Evolutionary conservation across 1,140 invertebrate genomes (phyloP).

Genomic region (Temnothorax longispinosus): DNA sequence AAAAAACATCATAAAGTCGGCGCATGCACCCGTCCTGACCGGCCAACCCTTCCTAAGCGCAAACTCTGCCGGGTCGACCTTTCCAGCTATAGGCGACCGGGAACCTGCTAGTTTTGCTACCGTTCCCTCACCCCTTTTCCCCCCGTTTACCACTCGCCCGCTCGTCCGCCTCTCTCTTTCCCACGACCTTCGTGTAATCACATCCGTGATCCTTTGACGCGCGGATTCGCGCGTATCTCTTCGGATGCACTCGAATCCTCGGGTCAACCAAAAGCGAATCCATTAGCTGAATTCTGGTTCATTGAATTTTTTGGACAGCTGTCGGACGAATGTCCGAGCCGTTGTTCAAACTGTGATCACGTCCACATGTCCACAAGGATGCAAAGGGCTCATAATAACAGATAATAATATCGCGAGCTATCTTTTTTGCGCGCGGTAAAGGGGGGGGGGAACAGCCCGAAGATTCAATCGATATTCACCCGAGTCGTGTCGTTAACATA

Average conservation of each 20-base stretch:
- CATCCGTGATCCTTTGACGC: constrained; percentile 50
- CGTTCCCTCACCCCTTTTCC: background rate
- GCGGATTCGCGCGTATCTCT: constrained; percentile 4
- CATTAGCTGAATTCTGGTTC: constrained; percentile 29
- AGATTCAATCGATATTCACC: constrained; percentile 41
- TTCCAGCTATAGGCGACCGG: constrained; percentile 34
- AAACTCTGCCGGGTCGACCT: constrained; percentile 14
- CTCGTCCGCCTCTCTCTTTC: constrained; percentile 1
- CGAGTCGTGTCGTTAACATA: constrained; percentile 1
- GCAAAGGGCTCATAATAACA: background rate
- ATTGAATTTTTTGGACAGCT: constrained; percentile 33
- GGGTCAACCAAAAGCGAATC: constrained; percentile 32
- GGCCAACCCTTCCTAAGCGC: background rate
- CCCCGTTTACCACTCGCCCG: background rate
- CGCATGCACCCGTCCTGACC: constrained; percentile 44
- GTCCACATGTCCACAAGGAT: background rate
- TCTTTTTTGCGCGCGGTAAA: background rate
- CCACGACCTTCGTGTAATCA: constrained; percentile 11
- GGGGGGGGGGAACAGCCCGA: background rate
- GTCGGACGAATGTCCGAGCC: background rate
- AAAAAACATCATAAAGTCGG: constrained; percentile 77
- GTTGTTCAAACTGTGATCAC: background rate
- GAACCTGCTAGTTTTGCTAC: background rate
- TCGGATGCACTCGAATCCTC: constrained; percentile 29
- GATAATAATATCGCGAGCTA: constrained; percentile 5